phyloP scores from a whole-genome alignment of 2,888 invertebrate genomes.

The Xiphydria camelus region DNA sequence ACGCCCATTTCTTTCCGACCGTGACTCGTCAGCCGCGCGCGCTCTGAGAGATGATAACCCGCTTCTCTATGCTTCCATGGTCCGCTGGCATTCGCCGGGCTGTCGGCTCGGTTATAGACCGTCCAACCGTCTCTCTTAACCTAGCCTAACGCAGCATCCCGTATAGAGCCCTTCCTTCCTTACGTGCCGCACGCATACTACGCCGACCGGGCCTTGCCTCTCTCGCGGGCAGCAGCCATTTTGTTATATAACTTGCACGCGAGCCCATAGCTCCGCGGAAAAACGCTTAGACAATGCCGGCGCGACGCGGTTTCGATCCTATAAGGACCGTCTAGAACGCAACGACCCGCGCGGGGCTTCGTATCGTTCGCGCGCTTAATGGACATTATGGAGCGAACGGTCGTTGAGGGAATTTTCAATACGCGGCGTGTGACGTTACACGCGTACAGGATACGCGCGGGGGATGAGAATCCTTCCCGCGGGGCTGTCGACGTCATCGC shows the following conservation, averaged over 20 bases:
- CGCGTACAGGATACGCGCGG: no score
- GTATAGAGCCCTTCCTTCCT: constrained; percentile 23
- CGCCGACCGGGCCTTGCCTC: not conserved
- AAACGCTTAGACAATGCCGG: constrained; percentile 38
- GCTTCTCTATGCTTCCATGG: constrained; percentile 25
- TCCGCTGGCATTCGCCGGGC: constrained; percentile 33
- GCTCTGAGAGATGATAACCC: constrained; percentile 30
- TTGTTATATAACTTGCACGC: constrained; percentile 43
- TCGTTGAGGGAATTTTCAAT: no score
- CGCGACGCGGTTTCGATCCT: constrained; percentile 33
- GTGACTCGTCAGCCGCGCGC: no score
- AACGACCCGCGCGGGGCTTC: constrained; percentile 27
- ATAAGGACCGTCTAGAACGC: constrained; percentile 39
- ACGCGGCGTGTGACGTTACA: no score
- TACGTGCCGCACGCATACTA: constrained; percentile 7
- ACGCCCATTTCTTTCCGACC: no score
- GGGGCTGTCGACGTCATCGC: no score
- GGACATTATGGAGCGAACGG: no score
- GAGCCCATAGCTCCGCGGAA: constrained; percentile 26
- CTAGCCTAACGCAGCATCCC: constrained; percentile 36
- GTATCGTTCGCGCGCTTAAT: constrained; percentile 8
- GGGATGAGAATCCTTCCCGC: no score
- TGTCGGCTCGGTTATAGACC: constrained; percentile 39
- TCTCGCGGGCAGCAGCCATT: constrained; percentile 26
- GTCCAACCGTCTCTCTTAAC: constrained; percentile 32